Evolutionary conservation across 2,797 vertebrate species (phyloP).

Genomic region (Sphaeramia orbicularis): DNA sequence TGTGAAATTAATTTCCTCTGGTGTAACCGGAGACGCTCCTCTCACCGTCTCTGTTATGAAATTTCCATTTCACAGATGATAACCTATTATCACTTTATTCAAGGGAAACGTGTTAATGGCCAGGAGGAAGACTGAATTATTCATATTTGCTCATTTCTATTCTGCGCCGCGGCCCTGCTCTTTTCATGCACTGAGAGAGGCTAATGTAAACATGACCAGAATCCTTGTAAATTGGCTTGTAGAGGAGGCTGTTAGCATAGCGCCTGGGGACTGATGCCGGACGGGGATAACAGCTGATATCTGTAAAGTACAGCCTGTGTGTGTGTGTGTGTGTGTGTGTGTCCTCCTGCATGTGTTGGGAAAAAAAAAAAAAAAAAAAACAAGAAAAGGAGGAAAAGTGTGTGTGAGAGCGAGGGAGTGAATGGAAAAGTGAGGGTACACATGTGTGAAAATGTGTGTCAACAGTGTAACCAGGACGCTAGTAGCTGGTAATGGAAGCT

Average conservation of each 20-base stretch:
- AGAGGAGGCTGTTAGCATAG: conserved; percentile 99
- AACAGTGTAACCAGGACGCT: conserved; percentile 81
- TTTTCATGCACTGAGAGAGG: conserved; percentile 99
- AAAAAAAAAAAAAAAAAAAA: conserved; percentile 4
- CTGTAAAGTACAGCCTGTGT: conserved; percentile 93
- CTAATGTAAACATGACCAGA: conserved; percentile 99
- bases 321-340: conserved; percentile 60
- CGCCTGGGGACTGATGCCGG: conserved; percentile 98
- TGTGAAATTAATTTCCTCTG: conserved; percentile 99
- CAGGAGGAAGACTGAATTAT: conserved; percentile 99
- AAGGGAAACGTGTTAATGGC: conserved; percentile 99
- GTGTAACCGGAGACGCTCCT: conserved; percentile 97
- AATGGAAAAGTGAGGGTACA: conserved; percentile 61
- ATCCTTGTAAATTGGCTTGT: conserved; percentile 99
- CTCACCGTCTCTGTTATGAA: conserved; percentile 95
- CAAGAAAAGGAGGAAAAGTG: not conserved
- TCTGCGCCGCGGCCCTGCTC: conserved; percentile 89
- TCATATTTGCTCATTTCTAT: conserved; percentile 99
- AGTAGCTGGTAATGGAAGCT: conserved; percentile 90
- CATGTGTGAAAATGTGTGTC: conserved; percentile 69
- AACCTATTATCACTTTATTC: conserved; percentile 99
- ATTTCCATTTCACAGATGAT: conserved; percentile 99
- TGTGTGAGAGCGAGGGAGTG: conserved; percentile 30
- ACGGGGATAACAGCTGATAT: conserved; percentile 95
- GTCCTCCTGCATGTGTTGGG: too few relatives aligned